Conservation (phyloP, 2,113 vertebrate species). For the Anguilla rostrata region DNA sequence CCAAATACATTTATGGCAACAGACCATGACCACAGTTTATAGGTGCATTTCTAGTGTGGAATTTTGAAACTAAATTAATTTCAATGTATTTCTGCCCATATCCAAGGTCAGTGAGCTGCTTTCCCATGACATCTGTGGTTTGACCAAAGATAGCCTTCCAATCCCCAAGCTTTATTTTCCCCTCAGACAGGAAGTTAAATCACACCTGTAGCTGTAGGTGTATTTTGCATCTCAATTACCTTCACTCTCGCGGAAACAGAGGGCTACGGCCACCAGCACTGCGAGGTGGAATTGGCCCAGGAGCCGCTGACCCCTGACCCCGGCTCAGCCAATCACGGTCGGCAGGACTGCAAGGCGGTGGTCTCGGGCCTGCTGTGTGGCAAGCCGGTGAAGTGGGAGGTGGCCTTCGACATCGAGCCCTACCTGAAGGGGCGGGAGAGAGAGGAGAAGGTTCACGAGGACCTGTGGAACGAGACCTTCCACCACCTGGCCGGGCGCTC, state of each 20-base stretch:
- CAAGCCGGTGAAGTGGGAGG: conserved; percentile 82
- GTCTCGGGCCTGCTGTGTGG: conserved; percentile 81
- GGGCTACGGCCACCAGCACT: conserved; percentile 74
- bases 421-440: conserved; percentile 71
- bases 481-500: conserved; percentile 89
- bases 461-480: conserved; percentile 91
- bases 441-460: conserved; percentile 64
- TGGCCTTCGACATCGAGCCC: conserved; percentile 79
- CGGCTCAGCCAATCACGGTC: conserved; percentile 28
- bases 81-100: too few relatives aligned
- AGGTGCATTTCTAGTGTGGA: too few relatives aligned
- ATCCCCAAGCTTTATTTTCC: too few relatives aligned
- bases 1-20: too few relatives aligned
- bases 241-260: conserved; percentile 52
- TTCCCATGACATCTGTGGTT: too few relatives aligned
- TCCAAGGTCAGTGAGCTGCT: too few relatives aligned
- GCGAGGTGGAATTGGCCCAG: conserved; percentile 66
- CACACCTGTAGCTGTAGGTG: not conserved
- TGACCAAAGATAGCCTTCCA: too few relatives aligned
- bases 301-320: conserved; percentile 44
- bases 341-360: conserved; percentile 78
- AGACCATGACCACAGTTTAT: too few relatives aligned
- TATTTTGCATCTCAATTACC: conserved; percentile 6
- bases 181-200: too few relatives aligned
- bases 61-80: too few relatives aligned